phyloP scores from a whole-genome alignment of 2,797 vertebrate genomes.

The Poeciliopsis infans region DNA sequence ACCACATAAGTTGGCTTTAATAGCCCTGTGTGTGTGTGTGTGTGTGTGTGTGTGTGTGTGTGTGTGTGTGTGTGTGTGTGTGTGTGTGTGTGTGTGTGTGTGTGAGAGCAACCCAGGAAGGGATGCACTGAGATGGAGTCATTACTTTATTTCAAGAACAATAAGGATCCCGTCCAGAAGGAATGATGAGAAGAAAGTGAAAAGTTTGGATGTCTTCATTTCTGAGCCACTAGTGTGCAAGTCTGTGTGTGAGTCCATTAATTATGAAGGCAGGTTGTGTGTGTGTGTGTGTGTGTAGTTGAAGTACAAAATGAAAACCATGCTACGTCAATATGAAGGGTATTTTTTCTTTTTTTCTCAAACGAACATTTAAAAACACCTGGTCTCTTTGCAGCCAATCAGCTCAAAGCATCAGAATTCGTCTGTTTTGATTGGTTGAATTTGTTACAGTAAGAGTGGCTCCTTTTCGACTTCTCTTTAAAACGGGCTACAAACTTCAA shows the following conservation, averaged over 20 bases:
- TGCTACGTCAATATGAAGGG: not conserved
- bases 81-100: slow-evolving; percentile 2
- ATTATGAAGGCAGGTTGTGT: slow-evolving; percentile 16
- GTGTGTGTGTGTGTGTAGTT: slow-evolving; percentile 8
- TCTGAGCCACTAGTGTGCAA: slow-evolving; percentile 44
- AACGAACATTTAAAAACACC: not conserved
- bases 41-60: not conserved
- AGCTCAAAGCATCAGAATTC: not conserved
- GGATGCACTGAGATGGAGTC: slow-evolving; percentile 1
- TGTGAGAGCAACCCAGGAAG: not conserved
- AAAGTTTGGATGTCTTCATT: slow-evolving; percentile 19
- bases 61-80: not conserved
- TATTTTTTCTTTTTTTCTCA: not conserved
- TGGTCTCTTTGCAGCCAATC: not conserved
- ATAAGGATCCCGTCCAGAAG: slow-evolving; percentile 18
- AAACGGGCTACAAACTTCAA: not conserved
- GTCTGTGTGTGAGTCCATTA: not conserved
- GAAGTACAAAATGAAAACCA: not conserved
- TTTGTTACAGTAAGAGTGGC: not conserved
- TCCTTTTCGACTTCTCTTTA: not conserved
- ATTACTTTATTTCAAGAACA: slow-evolving; percentile 43
- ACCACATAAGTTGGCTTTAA: slow-evolving; percentile 75
- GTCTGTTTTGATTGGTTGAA: not conserved
- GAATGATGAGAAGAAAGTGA: slow-evolving; percentile 22
- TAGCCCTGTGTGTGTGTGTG: not conserved